Conservation (phyloP, 2,888 invertebrate genomes). For the Coenonympha arcania region DNA sequence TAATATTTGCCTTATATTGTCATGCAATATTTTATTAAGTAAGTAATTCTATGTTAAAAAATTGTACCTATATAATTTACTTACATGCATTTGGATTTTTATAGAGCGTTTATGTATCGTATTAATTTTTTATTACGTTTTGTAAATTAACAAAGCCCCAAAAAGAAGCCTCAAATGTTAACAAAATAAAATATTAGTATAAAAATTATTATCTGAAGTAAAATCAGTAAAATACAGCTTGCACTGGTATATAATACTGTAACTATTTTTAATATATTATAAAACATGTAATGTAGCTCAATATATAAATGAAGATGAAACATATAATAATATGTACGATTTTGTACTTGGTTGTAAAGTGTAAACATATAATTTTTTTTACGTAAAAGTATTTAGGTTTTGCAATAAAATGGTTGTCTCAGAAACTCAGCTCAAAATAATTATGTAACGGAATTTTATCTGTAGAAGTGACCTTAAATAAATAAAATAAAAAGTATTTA, state of each 20-base stretch:
- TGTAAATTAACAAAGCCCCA: no score
- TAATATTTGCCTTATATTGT: background rate
- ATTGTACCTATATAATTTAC: background rate
- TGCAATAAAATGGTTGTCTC: constrained; percentile 42
- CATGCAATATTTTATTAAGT: background rate
- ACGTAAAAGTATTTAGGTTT: constrained; percentile 5
- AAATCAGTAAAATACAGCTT: no score
- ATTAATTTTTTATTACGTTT: no score
- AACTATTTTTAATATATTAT: no score
- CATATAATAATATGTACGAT: background rate
- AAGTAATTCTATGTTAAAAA: background rate
- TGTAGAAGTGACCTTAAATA: constrained; percentile 59
- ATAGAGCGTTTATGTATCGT: background rate
- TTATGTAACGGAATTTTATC: constrained; percentile 46
- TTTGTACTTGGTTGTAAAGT: constrained; percentile 15
- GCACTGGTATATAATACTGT: no score
- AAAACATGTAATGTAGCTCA: no score
- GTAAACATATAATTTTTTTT: constrained; percentile 8
- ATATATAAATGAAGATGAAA: no score
- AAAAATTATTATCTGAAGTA: no score
- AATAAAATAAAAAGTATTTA: constrained; percentile 28
- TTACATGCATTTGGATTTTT: background rate
- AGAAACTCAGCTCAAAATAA: constrained; percentile 50
- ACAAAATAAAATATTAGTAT: no score
- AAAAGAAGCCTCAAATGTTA: no score